Evolutionary conservation across 2,888 invertebrate genomes (phyloP), one percentile per base, ranked within the genome.

Genomic region (Prosopocoilus inquinatus): DNA sequence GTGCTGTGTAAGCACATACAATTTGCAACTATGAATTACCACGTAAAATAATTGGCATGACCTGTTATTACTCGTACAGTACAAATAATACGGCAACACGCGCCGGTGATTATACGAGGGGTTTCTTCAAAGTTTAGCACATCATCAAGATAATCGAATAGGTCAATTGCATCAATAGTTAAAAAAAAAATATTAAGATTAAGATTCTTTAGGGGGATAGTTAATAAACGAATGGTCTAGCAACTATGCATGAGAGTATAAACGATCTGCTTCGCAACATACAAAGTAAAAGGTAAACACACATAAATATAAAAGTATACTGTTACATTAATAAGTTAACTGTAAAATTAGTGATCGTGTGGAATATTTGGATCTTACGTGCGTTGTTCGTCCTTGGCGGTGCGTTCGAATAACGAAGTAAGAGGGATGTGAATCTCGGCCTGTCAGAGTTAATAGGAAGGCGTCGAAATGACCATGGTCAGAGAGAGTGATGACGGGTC

Each of bases 381-480:
- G 47, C 35, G 33, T 16, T 13, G 35, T 15, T 8, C 20, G 47
- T 47, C 47, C 47, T 47, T 47, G 47, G 15, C 33, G 35, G 34
- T 47, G 47, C 47, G 47, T 47, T 47, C 47, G 34, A n/a, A n/a
- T n/a, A n/a, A n/a, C n/a, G n/a, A 47, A 47, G 47, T 47, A 47
- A 47, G 47, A 47, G 47, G 47, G 47, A 33, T 34, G 35, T 34
- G 47, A 32, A 47, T 47, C 47, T 33, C 47, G 12, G 47, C 15
- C 34, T 47, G 47, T 34, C 47, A 47, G 20, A 28, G 47, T 47
- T 47, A 47, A 12, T 34, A 47, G 47, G 34, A 47, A 47, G 47
- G 46, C 46, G 46, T 46, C 32, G 46, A 46, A 46, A 34, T 33
- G 47, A 32, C 47, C 47, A 47, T 47, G 47, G 47, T 47, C 47